Conservation (phyloP, 2,113 vertebrate species). For the Stigmatopora argus region DNA sequence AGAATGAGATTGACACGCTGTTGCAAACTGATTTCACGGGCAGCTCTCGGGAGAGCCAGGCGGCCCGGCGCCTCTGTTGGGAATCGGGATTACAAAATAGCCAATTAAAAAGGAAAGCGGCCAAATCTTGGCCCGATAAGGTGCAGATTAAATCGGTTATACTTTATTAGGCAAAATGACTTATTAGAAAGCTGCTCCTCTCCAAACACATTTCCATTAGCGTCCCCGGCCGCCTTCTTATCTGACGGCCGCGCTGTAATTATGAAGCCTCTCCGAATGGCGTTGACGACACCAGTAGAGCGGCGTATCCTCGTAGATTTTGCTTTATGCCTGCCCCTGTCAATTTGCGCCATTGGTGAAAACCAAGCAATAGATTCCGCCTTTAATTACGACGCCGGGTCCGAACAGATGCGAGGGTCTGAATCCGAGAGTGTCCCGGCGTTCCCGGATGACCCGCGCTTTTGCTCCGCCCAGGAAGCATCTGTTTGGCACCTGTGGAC, state of each 20-base stretch:
- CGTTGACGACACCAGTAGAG: conserved; percentile 66
- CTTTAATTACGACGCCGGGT: conserved; percentile 68
- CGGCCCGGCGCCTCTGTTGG: conserved; percentile 89
- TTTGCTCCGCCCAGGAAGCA: conserved; percentile 50
- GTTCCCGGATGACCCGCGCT: conserved; percentile 60
- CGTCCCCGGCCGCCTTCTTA: conserved; percentile 64
- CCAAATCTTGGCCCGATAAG: conserved; percentile 87
- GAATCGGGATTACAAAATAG: conserved; percentile 99
- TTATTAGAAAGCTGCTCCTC: conserved; percentile 75
- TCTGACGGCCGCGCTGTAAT: conserved; percentile 73
- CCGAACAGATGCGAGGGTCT: conserved; percentile 72
- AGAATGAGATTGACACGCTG: conserved; percentile 92
- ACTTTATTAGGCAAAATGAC: conserved; percentile 81
- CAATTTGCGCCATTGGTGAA: conserved; percentile 39
- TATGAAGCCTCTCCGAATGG: conserved; percentile 67
- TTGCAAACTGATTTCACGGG: conserved; percentile 98
- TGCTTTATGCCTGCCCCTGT: conserved; percentile 48
- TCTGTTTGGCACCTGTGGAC: conserved; percentile 75
- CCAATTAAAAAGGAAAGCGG: conserved; percentile 95
- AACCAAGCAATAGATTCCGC: conserved; percentile 48
- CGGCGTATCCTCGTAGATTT: conserved; percentile 60
- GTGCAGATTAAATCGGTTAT: conserved; percentile 81
- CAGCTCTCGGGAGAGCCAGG: conserved; percentile 85
- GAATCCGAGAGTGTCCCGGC: conserved; percentile 51
- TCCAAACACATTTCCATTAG: conserved; percentile 79